Evolutionary conservation across 2,888 invertebrate genomes (phyloP), one percentile per base, ranked within the genome.

Genomic region (Xestia rhomboidea): DNA sequence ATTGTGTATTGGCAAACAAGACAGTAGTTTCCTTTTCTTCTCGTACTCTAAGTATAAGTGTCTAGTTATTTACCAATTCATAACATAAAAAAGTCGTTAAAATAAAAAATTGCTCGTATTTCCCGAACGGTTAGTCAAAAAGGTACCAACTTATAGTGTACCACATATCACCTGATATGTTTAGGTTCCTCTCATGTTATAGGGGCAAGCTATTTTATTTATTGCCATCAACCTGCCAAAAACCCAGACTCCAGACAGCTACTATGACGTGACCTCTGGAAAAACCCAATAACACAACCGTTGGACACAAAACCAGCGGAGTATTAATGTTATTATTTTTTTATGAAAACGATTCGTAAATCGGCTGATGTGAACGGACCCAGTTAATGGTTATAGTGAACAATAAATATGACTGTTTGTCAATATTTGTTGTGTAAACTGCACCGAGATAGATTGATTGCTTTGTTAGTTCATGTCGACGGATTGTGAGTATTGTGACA

Each of bases 381-480:
- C 27, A 60, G 30, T 34, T 73, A 44, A 66, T 41, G 66, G n/a
- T n/a, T 15, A 72, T 13, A 60, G 21, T 38, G 4, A 15, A 77
- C 57, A 41, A 74, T 85, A 77, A 74, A 77, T 69, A 46, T 51
- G 21, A 60, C 18, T 27, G 34, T 74, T 67, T 82, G 85, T 82
- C 71, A 63, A 85, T 68, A 57, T n/a, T 49, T 38, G 38, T 34
- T 41, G 62, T 82, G 77, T 82, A 72, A 81, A 69, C 57, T 81
- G 68, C 54, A 64, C n/a, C 38, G n/a, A 62, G 71, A 68, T 82
- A 83, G 71, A 81, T 81, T 83, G 76, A 82, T 81, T 66, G 71
- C 49, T 44, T 68, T 82, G 71, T 63, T 76, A 68, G 68, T 81
- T 63, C 62, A 71, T 73, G 62, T 66, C 68, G 34, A 72, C 24